Evolutionary conservation across 2,113 vertebrate species (phyloP), one percentile per base, ranked within the genome.

Genomic region (Gasterosteus aculeatus): DNA sequence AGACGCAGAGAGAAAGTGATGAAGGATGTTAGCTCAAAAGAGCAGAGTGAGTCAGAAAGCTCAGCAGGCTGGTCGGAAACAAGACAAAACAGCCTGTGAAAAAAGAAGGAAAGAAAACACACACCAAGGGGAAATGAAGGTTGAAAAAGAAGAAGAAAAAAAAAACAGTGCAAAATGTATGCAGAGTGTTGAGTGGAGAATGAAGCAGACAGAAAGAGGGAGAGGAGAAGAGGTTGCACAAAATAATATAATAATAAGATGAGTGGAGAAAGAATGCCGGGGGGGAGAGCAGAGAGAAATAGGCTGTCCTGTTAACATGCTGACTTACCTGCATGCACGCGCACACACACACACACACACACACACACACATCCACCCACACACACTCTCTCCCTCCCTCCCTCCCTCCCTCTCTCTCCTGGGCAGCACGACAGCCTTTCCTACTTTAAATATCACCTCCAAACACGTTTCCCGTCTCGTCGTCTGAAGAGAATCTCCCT

Each of bases 381-480:
- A 33, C 33, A 33, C 33, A 33, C 33, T 3, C 33, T 57, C 51
- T 33, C 33, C 33, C 35, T 5, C 35, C 4, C 35, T 38, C 35
- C 35, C 35, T 38, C 35, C 1, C 42, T 58, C 56, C 10, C 19
- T 10, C 22, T 14, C 7, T 26, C 44, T 7, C 29, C 59, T 35
- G 47, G n/a, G 64, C 42, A 73, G 58, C 58, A 83, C 78, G 84
- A 87, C 81, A 87, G 73, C 31, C 60, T 78, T 68, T 72, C 57
- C 2, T 5, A 85, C 83, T 85, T 88, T 86, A 78, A 90, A 89
- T 86, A 84, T 88, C 82, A 79, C 69, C 74, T 85, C 71, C 69
- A 81, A 85, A 87, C 80, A 82, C 68, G 65, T 51, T 51, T 78
- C 61, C 35, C 19, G 35, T 84, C 66, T 85, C 26, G 41, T 59